Conservation (phyloP, 2,888 invertebrate genomes). For the Drosophila flavopinicola region DNA sequence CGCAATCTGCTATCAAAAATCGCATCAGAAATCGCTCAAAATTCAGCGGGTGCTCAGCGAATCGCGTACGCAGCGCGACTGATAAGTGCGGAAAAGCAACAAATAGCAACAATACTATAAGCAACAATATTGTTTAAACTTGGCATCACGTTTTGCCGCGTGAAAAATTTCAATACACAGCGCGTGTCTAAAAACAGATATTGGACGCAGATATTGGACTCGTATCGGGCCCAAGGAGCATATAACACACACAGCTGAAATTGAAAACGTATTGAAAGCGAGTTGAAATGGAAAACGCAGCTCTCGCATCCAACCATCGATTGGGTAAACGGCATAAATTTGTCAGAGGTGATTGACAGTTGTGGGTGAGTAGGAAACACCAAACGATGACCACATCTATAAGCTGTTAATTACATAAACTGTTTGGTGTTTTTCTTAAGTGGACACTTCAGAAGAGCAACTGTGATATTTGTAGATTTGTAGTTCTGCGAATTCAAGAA, state of each 20-base stretch:
- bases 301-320: slow-evolving; percentile 35
- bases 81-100: slow-evolving; percentile 48
- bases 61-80: slow-evolving; percentile 58
- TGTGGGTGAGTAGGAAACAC: slow-evolving; percentile 70
- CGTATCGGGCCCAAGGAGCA: slow-evolving; percentile 52
- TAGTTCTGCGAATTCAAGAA: too few species aligned
- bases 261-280: slow-evolving; percentile 40
- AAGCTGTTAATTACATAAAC: slow-evolving; percentile 19
- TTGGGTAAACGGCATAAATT: slow-evolving; percentile 72
- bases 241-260: slow-evolving; percentile 28
- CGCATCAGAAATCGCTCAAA: slow-evolving; percentile 69
- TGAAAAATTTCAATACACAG: slow-evolving; percentile 62
- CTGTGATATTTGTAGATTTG: too few species aligned
- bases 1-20: slow-evolving; percentile 51
- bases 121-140: slow-evolving; percentile 3
- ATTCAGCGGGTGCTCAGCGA: slow-evolving; percentile 56
- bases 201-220: slow-evolving; percentile 52
- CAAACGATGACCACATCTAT: slow-evolving; percentile 4
- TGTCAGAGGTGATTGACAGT: slow-evolving; percentile 66
- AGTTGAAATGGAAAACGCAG: slow-evolving; percentile 37
- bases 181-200: slow-evolving; percentile 68
- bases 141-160: slow-evolving; percentile 57
- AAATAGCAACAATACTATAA: slow-evolving; percentile 8
- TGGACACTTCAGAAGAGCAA: background rate
- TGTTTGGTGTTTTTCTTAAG: background rate